Base-by-base conservation (phyloP, 2,113 vertebrate species). In the Spizaetus ornatus region DNA sequence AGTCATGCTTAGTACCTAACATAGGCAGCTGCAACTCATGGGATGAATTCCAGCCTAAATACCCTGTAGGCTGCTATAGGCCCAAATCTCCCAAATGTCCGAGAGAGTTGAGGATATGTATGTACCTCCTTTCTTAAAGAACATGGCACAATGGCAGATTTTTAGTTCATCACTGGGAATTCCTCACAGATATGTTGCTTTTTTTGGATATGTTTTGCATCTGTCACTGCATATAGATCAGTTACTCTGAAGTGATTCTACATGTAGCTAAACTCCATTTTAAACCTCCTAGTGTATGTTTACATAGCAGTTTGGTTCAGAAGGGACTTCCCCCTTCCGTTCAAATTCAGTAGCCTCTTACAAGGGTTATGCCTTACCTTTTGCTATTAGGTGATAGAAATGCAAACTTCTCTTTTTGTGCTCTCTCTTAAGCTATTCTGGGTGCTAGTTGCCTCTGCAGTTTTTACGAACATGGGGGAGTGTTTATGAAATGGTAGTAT, bases 51-150 rank as follows among this genome's bases (percentile, higher is more conserved):
- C 79, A 32, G 56, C 70, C 66, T 42, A 13, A 90, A 67, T 50
- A 59, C 18, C 16, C 29, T 43, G 17, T 53, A 42, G 55, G 61
- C 32, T 79, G 45, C 50, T 74, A 26, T 40, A 47, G 70, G 32
- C n/a, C 90, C 47, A 56, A 7, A 62, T 50, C n/a, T 87, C 52
- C 47, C 69, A 72, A 13, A 82, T 34, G 23, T 23, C 61, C 36
- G 20, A 59, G 47, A 26, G 9, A 78, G 38, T 0, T 72, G 66
- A 31, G 25, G 50, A 23, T 82, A 22, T 0, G 0, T 82, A 22
- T 0, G 0, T 9, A 52, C 58, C 53, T 90, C 53, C 43, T 73
- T 86, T 78, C 36, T 26, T 23, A 61, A 56, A 40, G 36, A 88
- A 32, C 31, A 21, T 45, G 45, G 31, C 52, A 47, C 16, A 80